A percentile compares a stretch with the other conserved stretches of the same genome.
Evolutionary conservation across 2,888 invertebrate species (phyloP).

Genomic region (Cryptosula pallasiana): DNA sequence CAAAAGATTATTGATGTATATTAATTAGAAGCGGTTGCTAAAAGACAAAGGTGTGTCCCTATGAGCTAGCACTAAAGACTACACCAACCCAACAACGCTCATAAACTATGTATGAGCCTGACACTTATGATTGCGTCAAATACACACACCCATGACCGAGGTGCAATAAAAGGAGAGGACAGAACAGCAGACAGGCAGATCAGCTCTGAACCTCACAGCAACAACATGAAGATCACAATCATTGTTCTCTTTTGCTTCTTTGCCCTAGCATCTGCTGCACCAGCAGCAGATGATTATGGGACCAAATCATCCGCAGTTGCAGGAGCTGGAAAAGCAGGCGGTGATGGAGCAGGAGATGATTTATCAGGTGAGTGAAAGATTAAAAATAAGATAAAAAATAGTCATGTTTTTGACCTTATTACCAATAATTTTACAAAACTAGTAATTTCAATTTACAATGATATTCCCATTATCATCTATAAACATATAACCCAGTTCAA

Average conservation of each 20-base stretch:
- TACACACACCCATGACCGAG: not conserved
- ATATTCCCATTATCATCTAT: no score
- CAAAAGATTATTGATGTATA: not conserved
- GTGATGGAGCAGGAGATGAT: not conserved
- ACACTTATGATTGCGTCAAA: not conserved
- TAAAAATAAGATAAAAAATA: no score
- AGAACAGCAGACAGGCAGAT: not conserved
- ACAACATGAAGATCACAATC: constrained; percentile 13
- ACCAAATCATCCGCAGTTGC: not conserved
- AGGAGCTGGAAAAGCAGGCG: not conserved
- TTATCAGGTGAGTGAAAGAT: not conserved
- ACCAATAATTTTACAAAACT: no score
- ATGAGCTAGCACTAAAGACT: not conserved
- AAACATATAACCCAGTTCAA: no score
- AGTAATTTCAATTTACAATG: no score
- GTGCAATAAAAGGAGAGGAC: not conserved
- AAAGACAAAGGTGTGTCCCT: not conserved
- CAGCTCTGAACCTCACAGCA: not conserved
- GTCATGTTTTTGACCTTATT: no score
- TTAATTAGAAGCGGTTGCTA: not conserved
- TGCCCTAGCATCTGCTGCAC: constrained; percentile 11
- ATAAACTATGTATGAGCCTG: no score
- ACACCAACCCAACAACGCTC: not conserved
- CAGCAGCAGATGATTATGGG: not conserved
- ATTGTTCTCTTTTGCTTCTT: constrained; percentile 4